phyloP scores from a whole-genome alignment of 2,888 invertebrate species.

The Nyleta sp. region DNA sequence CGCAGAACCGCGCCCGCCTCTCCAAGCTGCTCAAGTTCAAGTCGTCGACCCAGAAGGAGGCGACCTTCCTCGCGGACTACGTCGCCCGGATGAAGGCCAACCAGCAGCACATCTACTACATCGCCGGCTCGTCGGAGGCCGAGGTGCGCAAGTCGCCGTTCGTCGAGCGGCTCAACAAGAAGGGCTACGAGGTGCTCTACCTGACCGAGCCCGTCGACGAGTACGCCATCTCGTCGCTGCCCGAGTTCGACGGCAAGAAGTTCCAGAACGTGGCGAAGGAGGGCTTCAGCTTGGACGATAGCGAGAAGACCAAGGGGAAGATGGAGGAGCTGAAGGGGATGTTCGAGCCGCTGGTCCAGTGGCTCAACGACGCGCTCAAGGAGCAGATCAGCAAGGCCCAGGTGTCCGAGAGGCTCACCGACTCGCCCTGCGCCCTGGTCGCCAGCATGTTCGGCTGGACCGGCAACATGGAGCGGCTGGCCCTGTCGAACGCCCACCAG shows the following conservation, averaged over 20 bases:
- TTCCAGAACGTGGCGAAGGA: conserved; percentile 99
- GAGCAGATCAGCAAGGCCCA: conserved; percentile 90
- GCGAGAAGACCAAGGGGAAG: conserved; percentile 86
- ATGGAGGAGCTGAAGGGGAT: conserved; percentile 89
- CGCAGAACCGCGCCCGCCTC: conserved; percentile 96
- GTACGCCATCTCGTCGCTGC: conserved; percentile 97
- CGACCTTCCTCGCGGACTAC: conserved; percentile 93
- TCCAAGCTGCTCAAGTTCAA: conserved; percentile 97
- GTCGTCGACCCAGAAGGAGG: conserved; percentile 88
- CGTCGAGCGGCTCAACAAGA: conserved; percentile 95
- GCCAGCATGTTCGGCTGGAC: conserved; percentile 98
- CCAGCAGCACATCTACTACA: conserved; percentile 98
- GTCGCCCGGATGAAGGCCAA: conserved; percentile 97
- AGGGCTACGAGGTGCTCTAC: conserved; percentile 97
- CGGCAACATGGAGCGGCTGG: conserved; percentile 98
- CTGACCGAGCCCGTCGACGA: conserved; percentile 99
- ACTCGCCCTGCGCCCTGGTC: conserved; percentile 97
- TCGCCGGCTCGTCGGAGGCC: conserved; percentile 93
- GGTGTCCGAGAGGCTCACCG: conserved; percentile 93
- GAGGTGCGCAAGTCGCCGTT: conserved; percentile 95
- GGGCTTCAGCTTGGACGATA: conserved; percentile 93
- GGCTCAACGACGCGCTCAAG: conserved; percentile 93
- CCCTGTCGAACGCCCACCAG: conserved; percentile 97
- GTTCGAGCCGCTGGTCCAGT: conserved; percentile 95
- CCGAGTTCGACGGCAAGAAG: conserved; percentile 99